Base-by-base conservation (phyloP, 2,888 invertebrate genomes). In the Disparrhopalites patrizii region DNA sequence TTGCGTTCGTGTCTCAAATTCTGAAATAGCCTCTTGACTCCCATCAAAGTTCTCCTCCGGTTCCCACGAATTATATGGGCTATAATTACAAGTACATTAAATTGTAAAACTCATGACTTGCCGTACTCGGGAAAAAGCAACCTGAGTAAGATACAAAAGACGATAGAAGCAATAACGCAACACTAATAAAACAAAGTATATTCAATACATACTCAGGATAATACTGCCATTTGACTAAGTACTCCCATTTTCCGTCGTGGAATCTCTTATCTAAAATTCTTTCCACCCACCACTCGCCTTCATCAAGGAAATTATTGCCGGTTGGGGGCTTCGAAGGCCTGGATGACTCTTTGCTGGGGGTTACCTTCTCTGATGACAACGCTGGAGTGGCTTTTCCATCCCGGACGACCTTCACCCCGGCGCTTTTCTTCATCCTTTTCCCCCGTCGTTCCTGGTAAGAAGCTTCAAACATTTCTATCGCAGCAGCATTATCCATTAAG, bases 151-250 rank as follows among this genome's bases (percentile, higher is more conserved):
- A n/a, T n/a, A n/a, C n/a, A n/a, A n/a, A n/a, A n/a, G n/a, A n/a
- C n/a, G 3, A 10, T 40, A 40, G 3, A n/a, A 18, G 40, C 3
- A 3, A n/a, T 4, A 40, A 40, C 20, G 13, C 40, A n/a, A 40
- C 40, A 40, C n/a, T 40, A 8, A 40, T 3, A 40, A n/a, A 40
- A 40, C 40, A 40, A 5, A 40, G n/a, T 40, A 5, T 8, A n/a
- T n/a, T n/a, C 56, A 33, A 23, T 8, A 55, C 60, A 47, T 18
- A 60, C 60, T 60, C 60, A 15, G 60, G 60, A 43, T 47, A 60
- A 23, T 60, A 28, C 18, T 28, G 13, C 60, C 60, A 60, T 18
- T 60, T 60, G 2, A 60, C 47, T 2, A 8, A 47, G 13, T 43
- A 60, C 27, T 43, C 47, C 1, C 20, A 4, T 27, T 27, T 30